Evolutionary conservation across 2,888 invertebrate species (phyloP).

Genomic region (Microdon myrmicae): DNA sequence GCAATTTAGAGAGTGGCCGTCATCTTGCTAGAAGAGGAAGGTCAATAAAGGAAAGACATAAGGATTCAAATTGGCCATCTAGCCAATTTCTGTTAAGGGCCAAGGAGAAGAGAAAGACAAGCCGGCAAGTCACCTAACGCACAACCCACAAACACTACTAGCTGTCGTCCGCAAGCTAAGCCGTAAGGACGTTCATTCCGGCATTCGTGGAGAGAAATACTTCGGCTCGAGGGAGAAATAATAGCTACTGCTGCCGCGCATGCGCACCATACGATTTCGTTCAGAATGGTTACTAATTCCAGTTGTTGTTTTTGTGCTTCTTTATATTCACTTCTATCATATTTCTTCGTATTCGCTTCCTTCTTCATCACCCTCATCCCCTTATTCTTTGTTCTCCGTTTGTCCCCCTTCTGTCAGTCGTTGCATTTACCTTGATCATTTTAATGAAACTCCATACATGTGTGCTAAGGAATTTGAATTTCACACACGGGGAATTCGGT

Average conservation of each 20-base stretch:
- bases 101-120: conserved; percentile 37
- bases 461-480: conserved; percentile 60
- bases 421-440: conserved; percentile 34
- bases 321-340: conserved; percentile 14
- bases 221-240: conserved; percentile 51
- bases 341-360: conserved; percentile 16
- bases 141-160: conserved; percentile 28
- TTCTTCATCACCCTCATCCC: conserved; percentile 21
- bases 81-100: conserved; percentile 47
- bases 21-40: neutral
- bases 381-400: conserved; percentile 4
- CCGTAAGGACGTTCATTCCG: conserved; percentile 41
- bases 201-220: conserved; percentile 49
- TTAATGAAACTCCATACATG: conserved; percentile 55
- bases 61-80: conserved; percentile 51
- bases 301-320: conserved; percentile 32
- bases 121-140: conserved; percentile 47
- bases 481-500: conserved; percentile 55
- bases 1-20: conserved; percentile 8
- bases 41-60: conserved; percentile 23
- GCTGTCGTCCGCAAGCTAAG: conserved; percentile 23
- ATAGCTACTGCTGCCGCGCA: conserved; percentile 51
- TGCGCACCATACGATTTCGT: conserved; percentile 51
- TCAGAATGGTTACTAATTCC: conserved; percentile 51
- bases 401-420: conserved; percentile 12